Evolutionary conservation across 2,888 invertebrate species (phyloP), one percentile per base, ranked within the genome.

Genomic region (Rhagonycha fulva): DNA sequence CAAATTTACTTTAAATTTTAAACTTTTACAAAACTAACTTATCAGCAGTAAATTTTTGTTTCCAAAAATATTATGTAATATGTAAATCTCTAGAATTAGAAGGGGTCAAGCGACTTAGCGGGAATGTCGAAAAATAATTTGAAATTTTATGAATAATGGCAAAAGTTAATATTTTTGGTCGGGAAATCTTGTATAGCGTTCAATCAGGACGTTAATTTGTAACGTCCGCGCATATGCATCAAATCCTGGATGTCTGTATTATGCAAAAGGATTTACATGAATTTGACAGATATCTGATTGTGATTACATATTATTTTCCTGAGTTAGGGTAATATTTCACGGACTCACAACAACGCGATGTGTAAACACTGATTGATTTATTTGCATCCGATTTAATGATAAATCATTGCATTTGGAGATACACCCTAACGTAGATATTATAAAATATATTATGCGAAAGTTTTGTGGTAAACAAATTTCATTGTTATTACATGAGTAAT

Each of bases 191-290:
- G 28, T 32, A 61, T 47, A 47, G 14, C 70, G 32, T 61, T 24
- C 19, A 47, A 12, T 23, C 24, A 4, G 12, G 9, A n/a, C 68
- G n/a, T 60, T 72, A 60, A 72, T 70, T 78, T 78, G 72, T 70
- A 68, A 61, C 70, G 68, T 71, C 71, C 68, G 68, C 71, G 75
- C 77, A 75, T 75, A 78, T 78, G 77, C 75, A 78, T 78, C 75
- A 68, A 28, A 78, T 75, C 32, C 75, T 72, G 68, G 73, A 75
- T 75, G 75, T 62, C 75, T 75, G 32, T 75, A 75, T 75, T 73
- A 68, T 78, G 62, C 72, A 68, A 72, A 72, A 70, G 77, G 71
- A 78, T 75, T 76, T 78, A 78, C 75, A 75, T 75, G 77, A 78
- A 72, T 73, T 73, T 78, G 77, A 78, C 77, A 75, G 68, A 26